Conservation (phyloP, 2,113 vertebrate species). For the Pagrus major region DNA sequence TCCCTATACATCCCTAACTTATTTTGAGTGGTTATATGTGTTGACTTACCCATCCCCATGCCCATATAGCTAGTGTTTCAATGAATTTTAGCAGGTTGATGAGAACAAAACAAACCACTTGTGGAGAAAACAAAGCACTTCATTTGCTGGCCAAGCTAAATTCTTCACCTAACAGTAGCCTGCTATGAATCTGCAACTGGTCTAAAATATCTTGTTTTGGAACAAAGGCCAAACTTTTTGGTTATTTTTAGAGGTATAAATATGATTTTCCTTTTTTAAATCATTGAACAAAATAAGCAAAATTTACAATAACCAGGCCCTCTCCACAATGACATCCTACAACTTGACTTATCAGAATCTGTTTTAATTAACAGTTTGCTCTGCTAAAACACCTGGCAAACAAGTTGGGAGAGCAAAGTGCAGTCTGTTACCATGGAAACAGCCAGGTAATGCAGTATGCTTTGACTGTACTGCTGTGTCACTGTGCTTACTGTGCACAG, state of each 20-base stretch:
- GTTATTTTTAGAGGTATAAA: neutral
- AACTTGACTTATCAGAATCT: neutral
- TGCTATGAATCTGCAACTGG: neutral
- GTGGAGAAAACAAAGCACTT: constrained; percentile 11
- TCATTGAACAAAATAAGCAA: neutral
- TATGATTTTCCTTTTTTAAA: neutral
- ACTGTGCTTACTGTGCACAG: constrained; percentile 37
- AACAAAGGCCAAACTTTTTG: neutral
- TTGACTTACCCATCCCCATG: neutral
- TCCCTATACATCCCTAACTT: too few relatives aligned
- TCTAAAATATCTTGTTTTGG: neutral
- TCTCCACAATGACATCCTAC: neutral
- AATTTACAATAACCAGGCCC: neutral
- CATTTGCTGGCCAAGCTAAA: neutral
- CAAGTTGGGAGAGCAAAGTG: neutral
- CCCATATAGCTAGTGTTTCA: neutral
- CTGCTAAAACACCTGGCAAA: neutral
- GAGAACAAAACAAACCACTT: neutral
- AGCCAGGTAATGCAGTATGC: constrained; percentile 21
- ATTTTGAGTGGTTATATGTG: too few relatives aligned
- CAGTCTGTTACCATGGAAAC: constrained; percentile 25
- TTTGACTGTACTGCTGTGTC: constrained; percentile 54
- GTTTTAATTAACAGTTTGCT: neutral
- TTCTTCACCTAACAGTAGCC: constrained; percentile 30
- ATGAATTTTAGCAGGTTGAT: neutral